These are phyloP conservation scores for Ptychadena robeensis DNA, from an alignment of 2,797 vertebrate species.

Conservation along the genomic window DNA sequence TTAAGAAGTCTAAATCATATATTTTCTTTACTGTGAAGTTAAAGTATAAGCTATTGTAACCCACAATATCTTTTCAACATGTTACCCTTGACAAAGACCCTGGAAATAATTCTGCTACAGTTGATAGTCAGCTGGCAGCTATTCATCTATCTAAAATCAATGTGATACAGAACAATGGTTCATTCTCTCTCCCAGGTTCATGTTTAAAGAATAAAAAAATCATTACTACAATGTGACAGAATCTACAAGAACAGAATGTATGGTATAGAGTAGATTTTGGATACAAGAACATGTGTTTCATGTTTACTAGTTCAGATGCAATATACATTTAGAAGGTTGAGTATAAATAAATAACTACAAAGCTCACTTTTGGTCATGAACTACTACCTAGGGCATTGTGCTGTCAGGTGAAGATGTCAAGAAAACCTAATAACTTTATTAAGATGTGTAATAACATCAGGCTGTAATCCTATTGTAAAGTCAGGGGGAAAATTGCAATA, in stretches of 20 bases:
- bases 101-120: slow-evolving; percentile 39
- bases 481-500: slow-evolving; percentile 32
- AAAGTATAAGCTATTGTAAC: slow-evolving; percentile 18
- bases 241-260: neutral
- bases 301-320: neutral
- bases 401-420: slow-evolving; percentile 7
- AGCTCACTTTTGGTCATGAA: neutral
- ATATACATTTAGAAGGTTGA: neutral
- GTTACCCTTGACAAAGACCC: slow-evolving; percentile 17
- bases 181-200: slow-evolving; percentile 8
- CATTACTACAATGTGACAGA: neutral
- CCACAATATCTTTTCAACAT: slow-evolving; percentile 18
- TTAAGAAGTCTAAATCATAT: no score
- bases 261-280: neutral
- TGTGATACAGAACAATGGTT: slow-evolving; percentile 13
- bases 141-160: slow-evolving; percentile 46
- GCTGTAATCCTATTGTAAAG: slow-evolving; percentile 24
- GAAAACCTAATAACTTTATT: slow-evolving; percentile 19
- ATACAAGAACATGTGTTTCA: neutral
- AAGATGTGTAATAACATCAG: slow-evolving; percentile 1
- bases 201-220: neutral
- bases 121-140: slow-evolving; percentile 22
- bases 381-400: neutral
- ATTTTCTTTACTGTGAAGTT: neutral
- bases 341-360: neutral